A percentile compares a stretch with the other conserved stretches of the same genome.
phyloP scores from a whole-genome alignment of 2,888 invertebrate species.

The Coelogynopora nodosa region DNA sequence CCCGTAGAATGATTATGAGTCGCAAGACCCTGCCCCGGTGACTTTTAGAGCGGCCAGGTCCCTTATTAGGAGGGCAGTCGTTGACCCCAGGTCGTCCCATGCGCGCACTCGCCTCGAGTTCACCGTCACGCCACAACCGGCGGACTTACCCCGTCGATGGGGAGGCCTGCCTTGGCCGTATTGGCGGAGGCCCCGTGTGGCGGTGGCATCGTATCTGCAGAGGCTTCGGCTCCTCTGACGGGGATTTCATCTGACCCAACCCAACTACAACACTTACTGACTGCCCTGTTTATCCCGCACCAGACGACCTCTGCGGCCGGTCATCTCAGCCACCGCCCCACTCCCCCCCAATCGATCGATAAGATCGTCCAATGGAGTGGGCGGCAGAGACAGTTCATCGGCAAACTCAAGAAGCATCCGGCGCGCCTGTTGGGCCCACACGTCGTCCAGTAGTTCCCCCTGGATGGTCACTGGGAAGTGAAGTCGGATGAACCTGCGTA shows the following conservation, averaged over 20 bases:
- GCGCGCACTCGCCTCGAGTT: too few relatives aligned
- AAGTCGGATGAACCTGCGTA: background rate
- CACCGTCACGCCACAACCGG: too few relatives aligned
- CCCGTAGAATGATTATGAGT: too few relatives aligned
- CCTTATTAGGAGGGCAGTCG: too few relatives aligned
- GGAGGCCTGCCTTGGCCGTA: too few relatives aligned
- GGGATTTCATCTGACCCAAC: background rate
- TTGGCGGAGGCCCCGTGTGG: too few relatives aligned
- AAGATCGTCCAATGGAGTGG: conserved; percentile 57
- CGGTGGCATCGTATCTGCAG: too few relatives aligned
- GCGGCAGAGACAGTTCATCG: conserved; percentile 50
- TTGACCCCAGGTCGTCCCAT: too few relatives aligned
- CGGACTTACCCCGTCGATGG: too few relatives aligned
- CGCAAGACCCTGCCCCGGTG: too few relatives aligned
- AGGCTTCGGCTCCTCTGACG: too few relatives aligned
- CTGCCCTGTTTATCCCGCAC: conserved; percentile 10
- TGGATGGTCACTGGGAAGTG: background rate
- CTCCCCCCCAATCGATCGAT: conserved; percentile 59
- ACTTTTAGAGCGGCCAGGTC: too few relatives aligned
- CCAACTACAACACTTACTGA: background rate
- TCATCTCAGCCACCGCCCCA: conserved; percentile 59
- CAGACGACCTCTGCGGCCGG: conserved; percentile 63
- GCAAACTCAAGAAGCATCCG: conserved; percentile 54
- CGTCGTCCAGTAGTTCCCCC: conserved; percentile 48
- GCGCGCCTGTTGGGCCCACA: conserved; percentile 56